Evolutionary conservation across 1,140 invertebrate genomes (phyloP).

Genomic region (Halyomorpha halys): DNA sequence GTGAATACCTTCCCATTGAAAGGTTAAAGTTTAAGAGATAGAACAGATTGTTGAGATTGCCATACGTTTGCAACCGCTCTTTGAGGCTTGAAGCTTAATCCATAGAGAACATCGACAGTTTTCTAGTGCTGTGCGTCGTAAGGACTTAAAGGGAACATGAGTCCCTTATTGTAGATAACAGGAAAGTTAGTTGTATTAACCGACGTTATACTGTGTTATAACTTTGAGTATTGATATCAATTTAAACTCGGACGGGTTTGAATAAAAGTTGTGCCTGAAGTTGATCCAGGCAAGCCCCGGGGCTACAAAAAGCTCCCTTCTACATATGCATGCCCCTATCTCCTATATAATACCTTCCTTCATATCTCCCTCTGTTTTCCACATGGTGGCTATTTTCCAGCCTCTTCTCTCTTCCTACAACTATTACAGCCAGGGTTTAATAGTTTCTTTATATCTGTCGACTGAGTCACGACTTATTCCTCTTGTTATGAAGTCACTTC

Average conservation of each 20-base stretch:
- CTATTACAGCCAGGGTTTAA: not conserved
- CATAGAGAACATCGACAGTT: no score
- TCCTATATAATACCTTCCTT: conserved; percentile 2
- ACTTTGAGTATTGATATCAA: conserved; percentile 5
- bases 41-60: no score
- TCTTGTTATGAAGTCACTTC: no score
- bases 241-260: conserved; percentile 2
- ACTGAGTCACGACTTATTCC: no score
- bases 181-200: no score
- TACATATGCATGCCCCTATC: not conserved
- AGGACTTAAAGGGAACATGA: no score
- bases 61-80: no score
- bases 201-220: not conserved
- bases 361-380: not conserved
- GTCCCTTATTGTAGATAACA: no score
- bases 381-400: not conserved
- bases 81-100: no score
- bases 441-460: not conserved
- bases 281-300: not conserved
- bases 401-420: not conserved
- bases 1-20: no score
- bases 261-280: conserved; percentile 2
- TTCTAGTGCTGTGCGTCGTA: no score
- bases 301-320: conserved; percentile 1
- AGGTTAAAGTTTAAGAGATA: no score